Base-by-base conservation (phyloP, 2,888 invertebrate genomes). In the Sminthurides aquaticus region DNA sequence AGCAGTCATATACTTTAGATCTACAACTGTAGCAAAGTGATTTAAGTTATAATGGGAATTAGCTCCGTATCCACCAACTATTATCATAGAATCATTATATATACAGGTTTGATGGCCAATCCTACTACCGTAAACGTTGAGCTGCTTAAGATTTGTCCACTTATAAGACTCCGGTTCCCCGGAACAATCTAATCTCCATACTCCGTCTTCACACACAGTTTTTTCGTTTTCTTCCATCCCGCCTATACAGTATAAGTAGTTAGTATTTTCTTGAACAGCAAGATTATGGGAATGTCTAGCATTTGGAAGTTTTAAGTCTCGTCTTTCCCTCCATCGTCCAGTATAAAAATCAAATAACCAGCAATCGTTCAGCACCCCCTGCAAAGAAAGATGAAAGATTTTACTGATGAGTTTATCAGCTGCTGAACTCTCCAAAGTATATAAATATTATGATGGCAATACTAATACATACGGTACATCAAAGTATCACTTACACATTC, bases 61-160 rank as follows among this genome's bases (percentile, higher is more conserved):
- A 25, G 72, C 68, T 8, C 71, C 70, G 57, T 71, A 71, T 29
- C 74, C 74, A 11, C 74, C 74, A 25, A 74, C 54, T 25, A 74
- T 65, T n/a, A 71, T 59, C 3, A 74, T 25, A 2, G 25, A 27
- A 59, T 69, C 60, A 29, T 61, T 65, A 8, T 65, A 54, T 52
- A 70, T 66, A 3, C 65, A 48, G 25, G 61, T n/a, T 1, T 67
- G 64, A 55, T 71, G 71, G 1, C 72, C 74, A 1, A 71, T 66
- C 29, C 70, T 66, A 55, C 69, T 25, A 1, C 64, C 60, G 22
- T 67, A 34, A 8, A 28, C 11, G 43, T 67, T 60, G 52, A 64
- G 67, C 15, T 69, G 66, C 3, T 65, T 57, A 34, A 69, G 26
- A 48, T 66, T 65, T 18, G 57, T 69, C 73, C 73, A 73, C 3